These are phyloP conservation scores for Athene noctua DNA, from an alignment of 2,113 vertebrate species.

Conservation along the genomic window DNA sequence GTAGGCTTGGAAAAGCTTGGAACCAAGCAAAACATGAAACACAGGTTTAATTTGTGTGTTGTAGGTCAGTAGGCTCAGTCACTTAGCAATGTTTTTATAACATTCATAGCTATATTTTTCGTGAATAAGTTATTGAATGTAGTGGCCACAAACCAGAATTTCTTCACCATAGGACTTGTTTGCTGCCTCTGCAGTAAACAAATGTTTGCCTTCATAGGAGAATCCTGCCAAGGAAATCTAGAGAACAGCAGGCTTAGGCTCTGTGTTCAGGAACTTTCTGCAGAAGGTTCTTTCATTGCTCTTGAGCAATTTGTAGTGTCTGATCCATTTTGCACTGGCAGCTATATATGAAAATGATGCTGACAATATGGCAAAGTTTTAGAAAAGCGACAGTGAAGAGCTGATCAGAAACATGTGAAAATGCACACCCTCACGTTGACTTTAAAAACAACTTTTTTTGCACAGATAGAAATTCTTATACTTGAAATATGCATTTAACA, in stretches of 20 bases:
- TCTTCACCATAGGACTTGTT: not conserved
- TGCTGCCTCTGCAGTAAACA: not conserved
- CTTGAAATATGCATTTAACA: not conserved
- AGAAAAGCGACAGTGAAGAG: not conserved
- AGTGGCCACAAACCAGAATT: conserved; percentile 9
- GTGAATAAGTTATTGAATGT: conserved; percentile 6
- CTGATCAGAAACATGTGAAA: not conserved
- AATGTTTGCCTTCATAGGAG: not conserved
- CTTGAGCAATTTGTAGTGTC: not conserved
- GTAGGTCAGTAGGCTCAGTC: conserved; percentile 4
- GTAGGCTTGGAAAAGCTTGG: not conserved
- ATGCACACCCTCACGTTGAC: not conserved
- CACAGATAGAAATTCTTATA: not conserved
- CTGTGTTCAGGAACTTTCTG: not conserved
- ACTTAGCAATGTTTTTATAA: conserved; percentile 21
- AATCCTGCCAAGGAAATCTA: not conserved
- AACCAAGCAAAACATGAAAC: conserved; percentile 5
- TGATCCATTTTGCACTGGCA: conserved; percentile 23
- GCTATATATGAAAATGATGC: conserved; percentile 1
- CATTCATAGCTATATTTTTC: not conserved
- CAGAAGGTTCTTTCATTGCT: conserved; percentile 14
- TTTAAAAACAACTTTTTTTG: not conserved
- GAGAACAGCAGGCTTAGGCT: not conserved
- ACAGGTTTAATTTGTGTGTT: conserved; percentile 36
- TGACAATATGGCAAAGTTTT: not conserved